Base-by-base conservation (phyloP, 2,888 invertebrate genomes). In the Drosophila mimica region DNA sequence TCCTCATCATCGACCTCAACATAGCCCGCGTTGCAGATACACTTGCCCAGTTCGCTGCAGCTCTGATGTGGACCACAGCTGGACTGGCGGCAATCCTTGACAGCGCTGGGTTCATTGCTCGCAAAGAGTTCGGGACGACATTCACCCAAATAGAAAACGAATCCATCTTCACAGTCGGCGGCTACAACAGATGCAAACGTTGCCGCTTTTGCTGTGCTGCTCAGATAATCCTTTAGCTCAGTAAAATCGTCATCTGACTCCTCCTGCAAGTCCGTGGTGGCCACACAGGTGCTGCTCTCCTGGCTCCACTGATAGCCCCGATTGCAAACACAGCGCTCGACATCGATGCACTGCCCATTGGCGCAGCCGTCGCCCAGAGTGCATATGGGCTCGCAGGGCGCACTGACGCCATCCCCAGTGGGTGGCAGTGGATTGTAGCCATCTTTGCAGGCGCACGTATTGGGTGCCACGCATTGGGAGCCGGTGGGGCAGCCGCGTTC, bases 111-210 rank as follows among this genome's bases (percentile, higher is more conserved):
- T 28, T 88, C 89, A 28, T 75, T 88, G 77, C 89, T 91, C 43
- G 81, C 79, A 64, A 91, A 91, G 46, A 88, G 52, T 30, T 84
- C 70, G 9, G 83, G 74, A 8, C 87, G 87, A 48, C 91, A 91
- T 9, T 82, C 70, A 1, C 91, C 90, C 0, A 59, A 68, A 62
- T 89, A 89, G n/a, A 79, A 74, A 0, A 90, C 70, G 53, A 61
- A 90, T 15, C 85, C 88, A 2, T 53, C 59, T 5, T 63, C 63
- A n/a, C 91, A 91, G 33, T 79, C 77, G 2, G 43, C 60, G 1
- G 71, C 57, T 0, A 66, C 17, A 11, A 30, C n/a, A 11, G 20
- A 11, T 5, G 9, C 2, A 31, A 57, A 31, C 5, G 28, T n/a
- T 43, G 56, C 34, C 20, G 46, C n/a, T 30, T 33, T 46, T 1